Evolutionary conservation across 1,140 invertebrate genomes (phyloP).

Genomic region (Zophobas atratus): DNA sequence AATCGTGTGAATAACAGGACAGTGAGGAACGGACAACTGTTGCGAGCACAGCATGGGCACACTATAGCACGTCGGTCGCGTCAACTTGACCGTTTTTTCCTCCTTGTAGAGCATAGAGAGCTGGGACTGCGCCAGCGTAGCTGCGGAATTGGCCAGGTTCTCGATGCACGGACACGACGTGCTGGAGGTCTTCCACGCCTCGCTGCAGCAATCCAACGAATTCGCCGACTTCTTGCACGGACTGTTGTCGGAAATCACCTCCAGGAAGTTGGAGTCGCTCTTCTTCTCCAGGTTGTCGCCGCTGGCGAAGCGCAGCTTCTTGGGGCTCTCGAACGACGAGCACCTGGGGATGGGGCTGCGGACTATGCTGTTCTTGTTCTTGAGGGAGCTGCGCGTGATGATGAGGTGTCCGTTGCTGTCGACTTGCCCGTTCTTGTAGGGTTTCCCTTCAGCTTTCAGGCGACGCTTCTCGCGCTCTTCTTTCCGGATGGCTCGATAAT

Average conservation of each 20-base stretch:
- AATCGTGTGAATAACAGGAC: constrained; percentile 58
- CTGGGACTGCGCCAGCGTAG: constrained; percentile 64
- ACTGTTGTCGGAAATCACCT: constrained; percentile 70
- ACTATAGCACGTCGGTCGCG: constrained; percentile 59
- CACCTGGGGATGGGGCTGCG: constrained; percentile 72
- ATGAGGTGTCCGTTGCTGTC: constrained; percentile 62
- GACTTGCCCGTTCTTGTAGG: constrained; percentile 50
- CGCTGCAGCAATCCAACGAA: constrained; percentile 66
- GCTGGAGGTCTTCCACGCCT: constrained; percentile 69
- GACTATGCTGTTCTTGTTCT: constrained; percentile 68
- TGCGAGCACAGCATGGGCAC: constrained; percentile 64
- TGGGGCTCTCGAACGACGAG: constrained; percentile 85
- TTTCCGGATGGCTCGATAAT: constrained; percentile 70
- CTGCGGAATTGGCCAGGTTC: constrained; percentile 67
- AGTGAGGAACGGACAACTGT: constrained; percentile 54
- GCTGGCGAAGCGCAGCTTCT: constrained; percentile 83
- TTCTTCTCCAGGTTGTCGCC: constrained; percentile 69
- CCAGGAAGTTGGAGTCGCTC: constrained; percentile 63
- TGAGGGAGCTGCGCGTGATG: constrained; percentile 76
- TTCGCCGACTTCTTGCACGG: constrained; percentile 68
- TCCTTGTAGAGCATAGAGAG: constrained; percentile 62
- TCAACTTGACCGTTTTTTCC: constrained; percentile 53
- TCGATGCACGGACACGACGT: constrained; percentile 77
- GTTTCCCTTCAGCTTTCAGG: constrained; percentile 59
- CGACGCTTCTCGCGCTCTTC: constrained; percentile 70